Base-by-base conservation (phyloP, 1,140 invertebrate genomes). In the Eurosta solidaginis region DNA sequence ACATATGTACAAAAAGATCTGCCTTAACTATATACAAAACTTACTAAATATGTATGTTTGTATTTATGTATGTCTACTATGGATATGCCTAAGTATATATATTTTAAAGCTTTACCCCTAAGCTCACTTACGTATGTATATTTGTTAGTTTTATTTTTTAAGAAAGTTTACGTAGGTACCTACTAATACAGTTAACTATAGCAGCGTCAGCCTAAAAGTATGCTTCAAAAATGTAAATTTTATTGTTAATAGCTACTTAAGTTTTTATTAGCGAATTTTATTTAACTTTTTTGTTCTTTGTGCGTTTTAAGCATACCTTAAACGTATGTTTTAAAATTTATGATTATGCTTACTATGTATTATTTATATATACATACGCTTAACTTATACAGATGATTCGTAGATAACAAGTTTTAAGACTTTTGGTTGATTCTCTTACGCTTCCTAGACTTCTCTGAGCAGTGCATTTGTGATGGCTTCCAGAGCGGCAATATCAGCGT, bases 371-470 rank as follows among this genome's bases (percentile, higher is more conserved):
- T 77, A 36, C 25, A 40, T 50, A 50, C 9, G 7, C 29, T 45
- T 76, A 44, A 52, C 40, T 47, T 78, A 78, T 49, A 78, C 93
- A 2, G 93, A 94, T 47, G 93, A 93, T 86, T 96, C 94, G 85
- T 96, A 96, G 85, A 96, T 93, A 78, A 95, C 92, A 78, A 96
- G 94, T 88, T 95, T 93, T n/a, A 96, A 90, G 6, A 95, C 90
- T 82, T 92, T 90, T 80, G 90, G 89, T 82, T 89, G 88, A 74
- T 83, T 85, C 40, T 84, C 85, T 81, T 86, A 88, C 74, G 84
- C 87, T 79, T 83, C 86, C 49, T 89, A 88, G 17, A 90, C 88
- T 22, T 91, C 90, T 25, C 90, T 89, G 1, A 92, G 90, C 49
- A 94, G 92, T 79, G 93, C 92, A 75, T 92, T 89, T 14, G 94